Percentiles rank a stretch among this genome's conserved stretches.
Conservation (phyloP, 2,797 vertebrate species). For the Podarcis lilfordi region DNA sequence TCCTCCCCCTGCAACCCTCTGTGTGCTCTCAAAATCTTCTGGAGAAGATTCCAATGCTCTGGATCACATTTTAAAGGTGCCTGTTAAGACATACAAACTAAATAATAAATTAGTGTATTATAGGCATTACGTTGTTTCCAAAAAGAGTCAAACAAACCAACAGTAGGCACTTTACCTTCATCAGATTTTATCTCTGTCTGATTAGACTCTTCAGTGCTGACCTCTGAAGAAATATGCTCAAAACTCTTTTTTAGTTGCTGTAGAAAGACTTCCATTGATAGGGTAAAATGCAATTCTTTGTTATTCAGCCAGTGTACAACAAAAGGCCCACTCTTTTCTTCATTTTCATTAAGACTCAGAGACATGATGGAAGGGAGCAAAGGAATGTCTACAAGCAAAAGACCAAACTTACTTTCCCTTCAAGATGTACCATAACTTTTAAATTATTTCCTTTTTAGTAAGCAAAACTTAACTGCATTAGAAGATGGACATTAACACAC, state of each 20-base stretch:
- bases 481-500: neutral
- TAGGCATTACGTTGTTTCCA: neutral
- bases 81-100: neutral
- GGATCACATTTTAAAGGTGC: neutral
- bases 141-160: constrained; percentile 19
- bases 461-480: neutral
- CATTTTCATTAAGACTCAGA: constrained; percentile 85
- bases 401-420: constrained; percentile 17
- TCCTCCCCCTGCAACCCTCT: too few species aligned
- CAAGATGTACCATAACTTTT: neutral
- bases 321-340: constrained; percentile 92
- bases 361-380: constrained; percentile 96
- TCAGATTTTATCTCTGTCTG: constrained; percentile 79
- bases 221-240: constrained; percentile 85
- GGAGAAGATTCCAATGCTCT: too few species aligned
- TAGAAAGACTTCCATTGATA: constrained; percentile 97
- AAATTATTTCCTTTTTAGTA: neutral
- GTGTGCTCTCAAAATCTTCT: too few species aligned
- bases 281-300: constrained; percentile 95
- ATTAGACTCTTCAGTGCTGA: constrained; percentile 77
- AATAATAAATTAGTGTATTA: neutral
- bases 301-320: constrained; percentile 99
- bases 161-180: constrained; percentile 74
- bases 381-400: constrained; percentile 88
- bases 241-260: constrained; percentile 89